Conservation (phyloP, 35 echinoderm and acorn worm species). For the Strongylocentrotus purpuratus region DNA sequence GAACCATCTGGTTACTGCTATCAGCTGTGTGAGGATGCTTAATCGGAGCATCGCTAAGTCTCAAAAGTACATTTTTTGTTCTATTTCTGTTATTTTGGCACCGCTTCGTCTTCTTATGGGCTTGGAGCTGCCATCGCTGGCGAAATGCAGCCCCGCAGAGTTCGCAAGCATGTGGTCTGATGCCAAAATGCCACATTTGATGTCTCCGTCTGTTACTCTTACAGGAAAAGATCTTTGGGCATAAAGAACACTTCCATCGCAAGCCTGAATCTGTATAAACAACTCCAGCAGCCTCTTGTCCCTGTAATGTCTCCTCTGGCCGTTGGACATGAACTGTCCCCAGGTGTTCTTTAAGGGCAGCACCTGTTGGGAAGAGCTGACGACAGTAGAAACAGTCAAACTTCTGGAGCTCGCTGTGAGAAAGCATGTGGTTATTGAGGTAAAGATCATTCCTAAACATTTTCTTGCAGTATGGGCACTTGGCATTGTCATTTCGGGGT, state of each 20-base stretch:
- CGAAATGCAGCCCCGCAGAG: background rate
- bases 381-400: slow-evolving; percentile 46
- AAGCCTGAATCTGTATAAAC: background rate
- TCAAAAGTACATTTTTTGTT: background rate
- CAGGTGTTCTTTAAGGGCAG: background rate
- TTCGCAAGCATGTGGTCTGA: slow-evolving; percentile 4
- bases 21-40: background rate
- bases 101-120: background rate
- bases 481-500: background rate
- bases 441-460: slow-evolving; percentile 20
- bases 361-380: slow-evolving; percentile 11
- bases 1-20: background rate
- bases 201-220: slow-evolving; percentile 27
- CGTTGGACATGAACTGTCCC: background rate
- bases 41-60: background rate
- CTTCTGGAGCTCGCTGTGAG: slow-evolving; percentile 14
- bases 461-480: slow-evolving; percentile 17
- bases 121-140: slow-evolving; percentile 9
- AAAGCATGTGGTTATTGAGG: slow-evolving; percentile 25
- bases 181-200: slow-evolving; percentile 29
- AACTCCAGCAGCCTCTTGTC: background rate
- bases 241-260: slow-evolving; percentile 23
- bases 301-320: background rate
- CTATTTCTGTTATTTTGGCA: background rate
- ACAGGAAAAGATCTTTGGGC: slow-evolving; percentile 15